Percentiles rank a stretch among this genome's conserved stretches.
Evolutionary conservation across 2,797 vertebrate genomes (phyloP).

Genomic region (Platyrinchus mystaceus): DNA sequence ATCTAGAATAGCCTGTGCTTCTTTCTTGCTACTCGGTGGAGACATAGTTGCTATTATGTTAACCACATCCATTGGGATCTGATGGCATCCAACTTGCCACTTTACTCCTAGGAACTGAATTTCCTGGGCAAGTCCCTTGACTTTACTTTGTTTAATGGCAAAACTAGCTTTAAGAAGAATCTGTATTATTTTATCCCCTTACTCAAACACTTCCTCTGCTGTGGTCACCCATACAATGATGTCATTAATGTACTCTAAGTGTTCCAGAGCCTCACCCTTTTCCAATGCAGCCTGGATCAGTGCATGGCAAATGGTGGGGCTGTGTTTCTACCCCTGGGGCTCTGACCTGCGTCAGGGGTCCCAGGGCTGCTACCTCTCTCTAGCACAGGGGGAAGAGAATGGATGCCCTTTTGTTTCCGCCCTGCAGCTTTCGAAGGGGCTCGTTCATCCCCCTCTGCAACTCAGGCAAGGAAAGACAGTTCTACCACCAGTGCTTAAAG

Average conservation of each 20-base stretch:
- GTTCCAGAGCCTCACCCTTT: neutral
- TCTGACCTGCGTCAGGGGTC: too few species aligned
- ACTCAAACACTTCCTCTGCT: neutral
- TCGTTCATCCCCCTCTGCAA: neutral
- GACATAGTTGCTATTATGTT: neutral
- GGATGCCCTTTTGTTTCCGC: too few species aligned
- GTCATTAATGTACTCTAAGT: neutral
- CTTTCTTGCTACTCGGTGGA: neutral
- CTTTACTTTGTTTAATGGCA: neutral
- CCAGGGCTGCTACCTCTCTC: too few species aligned
- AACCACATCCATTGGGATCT: neutral
- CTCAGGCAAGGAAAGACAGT: neutral
- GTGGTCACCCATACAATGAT: neutral
- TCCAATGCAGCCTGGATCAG: neutral
- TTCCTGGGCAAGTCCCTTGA: neutral
- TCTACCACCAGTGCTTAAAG: neutral
- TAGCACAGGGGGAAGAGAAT: too few species aligned
- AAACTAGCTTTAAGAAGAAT: neutral
- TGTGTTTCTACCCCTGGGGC: neutral
- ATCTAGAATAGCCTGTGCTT: too few species aligned
- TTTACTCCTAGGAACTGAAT: neutral
- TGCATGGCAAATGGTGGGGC: neutral
- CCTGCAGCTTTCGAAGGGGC: too few species aligned
- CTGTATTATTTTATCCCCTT: neutral
- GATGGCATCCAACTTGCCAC: neutral